These are phyloP conservation scores for Apodemia duryi DNA, from an alignment of 2,888 invertebrate species.

Conservation along the genomic window DNA sequence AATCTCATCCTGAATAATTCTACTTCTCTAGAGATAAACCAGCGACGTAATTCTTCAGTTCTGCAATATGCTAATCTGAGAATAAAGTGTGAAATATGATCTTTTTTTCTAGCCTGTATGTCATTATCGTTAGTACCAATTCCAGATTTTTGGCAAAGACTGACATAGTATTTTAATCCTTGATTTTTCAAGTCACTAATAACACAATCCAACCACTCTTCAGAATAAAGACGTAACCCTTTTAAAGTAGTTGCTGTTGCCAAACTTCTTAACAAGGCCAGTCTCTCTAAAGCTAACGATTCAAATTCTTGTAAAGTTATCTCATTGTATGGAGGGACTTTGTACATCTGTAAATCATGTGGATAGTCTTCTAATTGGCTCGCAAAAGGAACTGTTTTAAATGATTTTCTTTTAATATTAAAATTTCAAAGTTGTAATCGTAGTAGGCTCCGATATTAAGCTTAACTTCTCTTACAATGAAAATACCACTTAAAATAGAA, in stretches of 20 bases:
- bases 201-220: slow-evolving; percentile 84
- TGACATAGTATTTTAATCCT: slow-evolving; percentile 82
- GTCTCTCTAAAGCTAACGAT: slow-evolving; percentile 89
- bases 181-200: slow-evolving; percentile 82
- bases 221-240: slow-evolving; percentile 80
- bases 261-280: slow-evolving; percentile 87
- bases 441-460: too few species aligned
- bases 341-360: slow-evolving; percentile 89
- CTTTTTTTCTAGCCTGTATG: slow-evolving; percentile 84
- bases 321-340: slow-evolving; percentile 84
- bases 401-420: slow-evolving; percentile 53
- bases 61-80: slow-evolving; percentile 94
- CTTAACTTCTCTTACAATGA: too few species aligned
- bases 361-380: slow-evolving; percentile 81
- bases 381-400: slow-evolving; percentile 49
- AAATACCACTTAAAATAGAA: too few species aligned
- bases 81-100: slow-evolving; percentile 96
- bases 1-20: slow-evolving; percentile 93
- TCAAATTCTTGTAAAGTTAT: slow-evolving; percentile 92
- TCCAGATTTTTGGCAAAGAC: slow-evolving; percentile 78
- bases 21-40: slow-evolving; percentile 93
- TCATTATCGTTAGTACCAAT: slow-evolving; percentile 79
- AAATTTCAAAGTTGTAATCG: too few species aligned
- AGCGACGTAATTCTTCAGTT: slow-evolving; percentile 89
- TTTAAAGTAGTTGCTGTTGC: slow-evolving; percentile 84